These are phyloP conservation scores for Zootermopsis nevadensis DNA, from an alignment of 2,888 invertebrate species.

Conservation along the genomic window DNA sequence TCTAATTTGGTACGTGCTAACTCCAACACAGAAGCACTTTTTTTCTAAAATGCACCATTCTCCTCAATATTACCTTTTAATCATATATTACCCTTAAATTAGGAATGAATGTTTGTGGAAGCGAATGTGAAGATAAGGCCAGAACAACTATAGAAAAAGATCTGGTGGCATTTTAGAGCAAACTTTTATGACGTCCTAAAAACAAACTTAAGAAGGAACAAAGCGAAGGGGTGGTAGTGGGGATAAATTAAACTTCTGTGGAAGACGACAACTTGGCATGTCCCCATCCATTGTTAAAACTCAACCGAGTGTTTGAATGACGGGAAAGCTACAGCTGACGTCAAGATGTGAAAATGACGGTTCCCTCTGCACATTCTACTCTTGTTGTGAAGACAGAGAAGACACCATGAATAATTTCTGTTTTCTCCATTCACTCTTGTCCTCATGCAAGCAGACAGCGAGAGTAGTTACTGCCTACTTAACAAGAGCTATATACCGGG, in stretches of 20 bases:
- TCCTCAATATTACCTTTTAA: too few relatives aligned
- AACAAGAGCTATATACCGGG: neutral
- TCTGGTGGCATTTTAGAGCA: neutral
- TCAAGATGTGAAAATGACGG: constrained; percentile 30
- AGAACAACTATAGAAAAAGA: neutral
- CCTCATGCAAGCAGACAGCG: neutral
- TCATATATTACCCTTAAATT: neutral
- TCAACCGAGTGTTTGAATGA: constrained; percentile 21
- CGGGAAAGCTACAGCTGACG: constrained; percentile 34
- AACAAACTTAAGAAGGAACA: constrained; percentile 29
- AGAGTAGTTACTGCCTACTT: neutral
- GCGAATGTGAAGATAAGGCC: neutral
- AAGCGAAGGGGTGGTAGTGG: constrained; percentile 10
- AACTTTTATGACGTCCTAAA: constrained; percentile 12
- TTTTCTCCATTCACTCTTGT: constrained; percentile 1
- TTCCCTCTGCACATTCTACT: neutral
- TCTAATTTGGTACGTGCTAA: too few relatives aligned
- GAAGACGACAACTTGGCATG: constrained; percentile 21
- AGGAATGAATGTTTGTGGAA: neutral
- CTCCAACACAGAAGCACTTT: too few relatives aligned
- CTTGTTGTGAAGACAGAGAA: neutral
- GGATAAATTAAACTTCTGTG: constrained; percentile 26
- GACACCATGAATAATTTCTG: constrained; percentile 29
- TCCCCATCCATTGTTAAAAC: constrained; percentile 30
- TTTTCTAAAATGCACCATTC: too few relatives aligned